Conservation (phyloP, 2,797 vertebrate species). For the Xiphorhynchus erythropygius region DNA sequence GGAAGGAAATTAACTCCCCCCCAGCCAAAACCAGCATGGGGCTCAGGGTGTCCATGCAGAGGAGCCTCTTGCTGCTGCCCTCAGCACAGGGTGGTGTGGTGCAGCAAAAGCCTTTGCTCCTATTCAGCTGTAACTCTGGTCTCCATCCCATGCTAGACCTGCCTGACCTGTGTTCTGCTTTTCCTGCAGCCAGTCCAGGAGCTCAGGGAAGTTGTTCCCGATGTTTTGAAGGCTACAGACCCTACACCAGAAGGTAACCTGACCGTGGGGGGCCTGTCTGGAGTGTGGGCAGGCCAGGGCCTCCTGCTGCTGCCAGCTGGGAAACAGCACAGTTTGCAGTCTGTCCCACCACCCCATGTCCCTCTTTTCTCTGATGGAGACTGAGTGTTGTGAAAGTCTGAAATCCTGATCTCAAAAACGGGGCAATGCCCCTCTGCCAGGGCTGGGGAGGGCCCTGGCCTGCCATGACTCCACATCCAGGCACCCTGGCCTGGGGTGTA, state of each 20-base stretch:
- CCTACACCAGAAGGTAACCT: constrained; percentile 53
- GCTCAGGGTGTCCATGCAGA: constrained; percentile 69
- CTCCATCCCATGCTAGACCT: neutral
- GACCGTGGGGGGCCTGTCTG: rapidly evolving
- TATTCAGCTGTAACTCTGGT: neutral
- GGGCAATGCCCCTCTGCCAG: neutral
- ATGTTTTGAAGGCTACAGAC: constrained; percentile 79
- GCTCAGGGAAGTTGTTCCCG: constrained; percentile 81
- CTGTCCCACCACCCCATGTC: neutral
- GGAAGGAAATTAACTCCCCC: neutral
- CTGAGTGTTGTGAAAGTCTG: rapidly evolving
- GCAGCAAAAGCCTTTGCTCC: neutral
- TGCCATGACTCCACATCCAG: neutral
- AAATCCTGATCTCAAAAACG: neutral
- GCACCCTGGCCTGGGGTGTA: rapidly evolving
- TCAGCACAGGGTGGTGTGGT: rapidly evolving
- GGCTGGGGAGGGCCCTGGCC: neutral
- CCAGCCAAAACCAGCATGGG: neutral
- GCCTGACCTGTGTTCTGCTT: neutral
- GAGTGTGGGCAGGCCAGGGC: neutral
- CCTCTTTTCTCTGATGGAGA: neutral
- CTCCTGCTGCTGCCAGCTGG: neutral
- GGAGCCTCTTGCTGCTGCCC: neutral
- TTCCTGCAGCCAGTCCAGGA: constrained; percentile 84
- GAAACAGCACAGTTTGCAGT: rapidly evolving